Conservation (phyloP, 2,113 vertebrate species). For the Antennarius striatus region DNA sequence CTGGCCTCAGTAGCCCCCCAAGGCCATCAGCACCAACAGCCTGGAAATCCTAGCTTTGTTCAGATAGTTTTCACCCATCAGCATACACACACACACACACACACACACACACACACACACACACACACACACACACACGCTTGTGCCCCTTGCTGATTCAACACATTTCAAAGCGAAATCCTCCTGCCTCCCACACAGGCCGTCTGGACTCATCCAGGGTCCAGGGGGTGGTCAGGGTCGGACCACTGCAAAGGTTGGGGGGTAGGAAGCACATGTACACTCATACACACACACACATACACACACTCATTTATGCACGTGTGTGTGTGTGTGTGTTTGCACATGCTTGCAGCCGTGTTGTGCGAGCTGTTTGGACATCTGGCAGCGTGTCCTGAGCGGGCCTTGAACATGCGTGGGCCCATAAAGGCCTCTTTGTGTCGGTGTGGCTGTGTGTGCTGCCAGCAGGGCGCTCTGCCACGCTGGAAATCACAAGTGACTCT, state of each 20-base stretch:
- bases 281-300: slow-evolving; percentile 42
- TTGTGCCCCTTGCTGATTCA: slow-evolving; percentile 66
- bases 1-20: slow-evolving; percentile 53
- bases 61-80: slow-evolving; percentile 53
- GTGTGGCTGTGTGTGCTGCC: slow-evolving; percentile 48
- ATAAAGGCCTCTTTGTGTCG: slow-evolving; percentile 73
- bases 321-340: too few species aligned
- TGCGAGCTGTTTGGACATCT: slow-evolving; percentile 71
- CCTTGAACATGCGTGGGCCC: slow-evolving; percentile 66
- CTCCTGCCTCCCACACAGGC: slow-evolving; percentile 63
- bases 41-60: slow-evolving; percentile 72
- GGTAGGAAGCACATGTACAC: slow-evolving; percentile 42
- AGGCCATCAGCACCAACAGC: slow-evolving; percentile 58
- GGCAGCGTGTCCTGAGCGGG: slow-evolving; percentile 61
- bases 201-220: slow-evolving; percentile 56
- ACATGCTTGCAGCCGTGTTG: slow-evolving; percentile 63
- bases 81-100: slow-evolving; percentile 36
- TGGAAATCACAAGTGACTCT: slow-evolving; percentile 42
- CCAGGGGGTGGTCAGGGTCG: slow-evolving; percentile 60
- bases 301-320: slow-evolving; percentile 30
- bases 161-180: slow-evolving; percentile 72
- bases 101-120: slow-evolving; percentile 27
- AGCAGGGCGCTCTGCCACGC: slow-evolving; percentile 41
- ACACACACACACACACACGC: slow-evolving; percentile 38
- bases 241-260: slow-evolving; percentile 38